These are phyloP conservation scores for Cryptotis parvus DNA, from an alignment of 2,113 vertebrate genomes.

Conservation along the genomic window DNA sequence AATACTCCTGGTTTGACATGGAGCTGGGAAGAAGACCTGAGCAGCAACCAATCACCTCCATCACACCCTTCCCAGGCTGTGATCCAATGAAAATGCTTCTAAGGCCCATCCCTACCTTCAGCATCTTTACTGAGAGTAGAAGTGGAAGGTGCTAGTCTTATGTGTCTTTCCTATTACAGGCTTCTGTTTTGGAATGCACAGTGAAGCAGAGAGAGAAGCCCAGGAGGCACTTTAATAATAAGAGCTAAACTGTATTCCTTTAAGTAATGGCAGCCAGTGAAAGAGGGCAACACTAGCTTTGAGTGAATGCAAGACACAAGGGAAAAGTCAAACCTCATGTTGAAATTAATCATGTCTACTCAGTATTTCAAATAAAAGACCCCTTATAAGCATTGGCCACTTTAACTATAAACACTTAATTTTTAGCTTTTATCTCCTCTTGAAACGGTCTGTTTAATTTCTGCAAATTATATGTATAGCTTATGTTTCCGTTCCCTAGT, in stretches of 20 bases:
- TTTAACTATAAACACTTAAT: background rate
- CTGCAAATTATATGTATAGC: background rate
- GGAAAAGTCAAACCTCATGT: background rate
- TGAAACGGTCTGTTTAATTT: background rate
- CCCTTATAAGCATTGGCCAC: background rate
- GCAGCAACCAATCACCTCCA: background rate
- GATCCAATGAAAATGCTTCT: background rate
- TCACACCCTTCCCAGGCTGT: background rate
- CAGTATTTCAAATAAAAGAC: background rate
- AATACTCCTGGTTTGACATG: too few species aligned
- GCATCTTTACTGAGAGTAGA: background rate
- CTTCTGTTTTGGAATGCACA: background rate
- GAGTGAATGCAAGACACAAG: background rate
- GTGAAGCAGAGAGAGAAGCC: background rate
- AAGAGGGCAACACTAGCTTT: background rate
- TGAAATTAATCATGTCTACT: background rate
- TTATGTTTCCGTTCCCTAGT: background rate
- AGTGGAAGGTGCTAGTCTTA: background rate
- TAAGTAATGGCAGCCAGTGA: background rate
- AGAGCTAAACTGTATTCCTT: background rate
- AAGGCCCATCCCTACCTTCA: background rate
- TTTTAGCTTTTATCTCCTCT: background rate
- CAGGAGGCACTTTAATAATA: background rate
- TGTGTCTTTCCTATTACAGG: background rate
- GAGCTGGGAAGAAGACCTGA: background rate